phyloP scores from a whole-genome alignment of 2,888 invertebrate species.

The Drosophila rubida region DNA sequence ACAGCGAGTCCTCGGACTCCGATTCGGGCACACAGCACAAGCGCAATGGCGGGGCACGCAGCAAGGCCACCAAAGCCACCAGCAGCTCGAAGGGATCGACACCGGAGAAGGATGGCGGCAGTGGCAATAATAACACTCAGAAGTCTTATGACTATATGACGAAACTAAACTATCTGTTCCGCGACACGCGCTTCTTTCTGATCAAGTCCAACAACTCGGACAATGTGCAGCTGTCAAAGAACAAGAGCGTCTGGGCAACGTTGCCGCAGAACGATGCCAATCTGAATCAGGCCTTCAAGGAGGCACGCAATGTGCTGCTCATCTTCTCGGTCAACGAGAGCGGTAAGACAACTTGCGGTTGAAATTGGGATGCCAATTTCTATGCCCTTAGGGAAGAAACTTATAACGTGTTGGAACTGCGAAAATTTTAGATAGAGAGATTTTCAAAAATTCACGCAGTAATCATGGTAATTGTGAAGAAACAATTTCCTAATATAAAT shows the following conservation, averaged over 20 bases:
- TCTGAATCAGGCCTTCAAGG: constrained; percentile 96
- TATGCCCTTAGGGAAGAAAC: background rate
- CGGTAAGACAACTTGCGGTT: constrained; percentile 84
- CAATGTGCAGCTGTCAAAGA: constrained; percentile 97
- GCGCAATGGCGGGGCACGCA: constrained; percentile 73
- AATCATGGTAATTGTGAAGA: too few relatives aligned
- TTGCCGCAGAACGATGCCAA: constrained; percentile 98
- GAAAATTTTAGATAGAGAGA: too few relatives aligned
- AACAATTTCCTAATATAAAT: too few relatives aligned
- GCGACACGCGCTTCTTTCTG: constrained; percentile 97
- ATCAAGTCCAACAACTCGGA: constrained; percentile 99
- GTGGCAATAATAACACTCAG: constrained; percentile 52
- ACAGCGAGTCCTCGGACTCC: constrained; percentile 81
- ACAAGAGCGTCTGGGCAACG: constrained; percentile 98
- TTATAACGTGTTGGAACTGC: too few relatives aligned
- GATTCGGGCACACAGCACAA: constrained; percentile 82
- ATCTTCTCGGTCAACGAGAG: constrained; percentile 99
- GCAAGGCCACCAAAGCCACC: constrained; percentile 50
- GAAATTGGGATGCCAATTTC: too few relatives aligned
- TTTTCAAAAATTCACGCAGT: too few relatives aligned
- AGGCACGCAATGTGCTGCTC: constrained; percentile 96
- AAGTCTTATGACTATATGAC: constrained; percentile 92
- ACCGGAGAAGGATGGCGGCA: constrained; percentile 57
- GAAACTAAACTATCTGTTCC: constrained; percentile 96
- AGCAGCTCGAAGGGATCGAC: constrained; percentile 66